Conservation (phyloP, 64 coral and sea anemone species). For the Catalaphyllia jardinei region DNA sequence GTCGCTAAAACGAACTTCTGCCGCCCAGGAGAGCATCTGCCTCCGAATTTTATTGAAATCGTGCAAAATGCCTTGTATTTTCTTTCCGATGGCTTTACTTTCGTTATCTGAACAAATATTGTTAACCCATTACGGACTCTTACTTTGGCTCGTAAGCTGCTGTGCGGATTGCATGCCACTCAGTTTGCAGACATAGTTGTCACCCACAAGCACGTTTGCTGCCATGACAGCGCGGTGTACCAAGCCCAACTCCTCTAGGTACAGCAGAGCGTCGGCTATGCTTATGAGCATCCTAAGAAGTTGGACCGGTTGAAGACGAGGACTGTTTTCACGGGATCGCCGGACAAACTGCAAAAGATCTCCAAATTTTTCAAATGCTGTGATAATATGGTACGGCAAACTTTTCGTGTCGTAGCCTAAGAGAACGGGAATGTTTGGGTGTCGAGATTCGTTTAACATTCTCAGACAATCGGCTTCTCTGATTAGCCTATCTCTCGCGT, state of each 20-base stretch:
- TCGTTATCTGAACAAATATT: too few relatives aligned
- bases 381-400: constrained; percentile 60
- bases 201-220: constrained; percentile 33
- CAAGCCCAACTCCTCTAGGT: constrained; percentile 27
- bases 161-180: constrained; percentile 35
- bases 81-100: too few relatives aligned
- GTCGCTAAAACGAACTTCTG: too few relatives aligned
- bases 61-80: too few relatives aligned
- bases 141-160: constrained; percentile 9
- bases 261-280: constrained; percentile 24
- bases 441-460: not conserved
- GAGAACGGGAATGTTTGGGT: constrained; percentile 36
- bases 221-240: constrained; percentile 59
- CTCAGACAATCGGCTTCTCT: constrained; percentile 34
- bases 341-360: constrained; percentile 59
- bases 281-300: constrained; percentile 35
- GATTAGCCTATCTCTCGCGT: not conserved
- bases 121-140: not conserved
- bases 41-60: too few relatives aligned
- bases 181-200: constrained; percentile 35
- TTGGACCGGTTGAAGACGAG: not conserved
- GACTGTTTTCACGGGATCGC: not conserved
- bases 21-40: too few relatives aligned
- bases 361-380: not conserved
- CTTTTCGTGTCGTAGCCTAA: constrained; percentile 30